A percentile compares a stretch with the other conserved stretches of the same genome.
Evolutionary conservation across 2,113 vertebrate genomes (phyloP).

Genomic region (Montifringilla adamsi): DNA sequence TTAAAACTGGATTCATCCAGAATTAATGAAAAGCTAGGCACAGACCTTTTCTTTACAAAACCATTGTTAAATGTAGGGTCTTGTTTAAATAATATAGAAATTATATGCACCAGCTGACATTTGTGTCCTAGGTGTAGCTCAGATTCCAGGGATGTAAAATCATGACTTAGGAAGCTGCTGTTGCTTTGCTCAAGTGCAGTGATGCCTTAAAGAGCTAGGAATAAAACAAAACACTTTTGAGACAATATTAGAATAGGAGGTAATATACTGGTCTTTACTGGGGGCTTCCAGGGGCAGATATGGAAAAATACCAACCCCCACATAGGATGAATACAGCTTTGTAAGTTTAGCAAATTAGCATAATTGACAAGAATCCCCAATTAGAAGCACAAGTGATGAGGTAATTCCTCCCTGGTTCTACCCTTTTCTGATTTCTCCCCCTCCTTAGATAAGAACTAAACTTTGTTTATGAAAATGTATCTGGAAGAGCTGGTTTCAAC

Average conservation of each 20-base stretch:
- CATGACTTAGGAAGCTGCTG: neutral
- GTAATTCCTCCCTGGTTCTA: neutral
- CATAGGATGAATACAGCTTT: neutral
- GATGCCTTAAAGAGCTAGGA: neutral
- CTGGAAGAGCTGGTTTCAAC: neutral
- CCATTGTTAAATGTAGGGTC: neutral
- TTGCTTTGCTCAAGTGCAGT: accelerated
- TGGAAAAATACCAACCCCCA: neutral
- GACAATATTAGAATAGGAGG: neutral
- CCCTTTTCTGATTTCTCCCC: neutral
- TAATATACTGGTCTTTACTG: neutral
- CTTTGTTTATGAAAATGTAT: neutral
- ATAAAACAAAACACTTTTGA: neutral
- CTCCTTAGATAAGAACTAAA: neutral
- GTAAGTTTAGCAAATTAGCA: neutral
- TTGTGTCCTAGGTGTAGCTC: neutral
- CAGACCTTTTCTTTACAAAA: neutral
- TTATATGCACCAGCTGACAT: neutral
- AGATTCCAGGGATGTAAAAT: neutral
- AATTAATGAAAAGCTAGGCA: neutral
- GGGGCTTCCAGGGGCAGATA: neutral
- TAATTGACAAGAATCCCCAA: neutral
- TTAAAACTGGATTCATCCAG: neutral
- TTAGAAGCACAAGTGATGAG: neutral
- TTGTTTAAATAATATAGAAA: neutral